These are phyloP conservation scores for Trididemnum clinides DNA, from an alignment of 23 tunicate species.

Conservation along the genomic window DNA sequence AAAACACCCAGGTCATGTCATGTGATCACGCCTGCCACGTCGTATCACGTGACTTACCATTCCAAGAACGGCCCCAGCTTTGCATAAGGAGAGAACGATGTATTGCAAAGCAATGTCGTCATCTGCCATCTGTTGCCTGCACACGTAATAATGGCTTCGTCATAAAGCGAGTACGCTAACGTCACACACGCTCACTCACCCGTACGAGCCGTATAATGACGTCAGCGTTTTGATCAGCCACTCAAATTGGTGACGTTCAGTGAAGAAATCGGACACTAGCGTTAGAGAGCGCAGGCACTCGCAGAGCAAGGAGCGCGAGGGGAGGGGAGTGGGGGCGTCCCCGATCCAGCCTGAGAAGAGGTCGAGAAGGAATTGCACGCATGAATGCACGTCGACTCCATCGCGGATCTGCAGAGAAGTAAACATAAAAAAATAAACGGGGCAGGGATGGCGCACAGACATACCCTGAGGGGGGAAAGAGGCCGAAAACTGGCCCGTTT, in stretches of 20 bases:
- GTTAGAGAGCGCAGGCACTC: conserved; percentile 77
- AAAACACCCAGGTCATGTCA: neutral
- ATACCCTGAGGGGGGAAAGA: conserved; percentile 21
- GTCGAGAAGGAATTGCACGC: conserved; percentile 94
- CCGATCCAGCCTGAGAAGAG: conserved; percentile 80
- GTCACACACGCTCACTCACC: neutral
- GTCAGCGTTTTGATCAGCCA: conserved; percentile 68
- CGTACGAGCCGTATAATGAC: conserved; percentile 21
- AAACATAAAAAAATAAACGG: neutral
- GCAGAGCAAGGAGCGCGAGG: conserved; percentile 62
- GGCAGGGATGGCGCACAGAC: neutral
- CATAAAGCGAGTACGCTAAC: neutral
- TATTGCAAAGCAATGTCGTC: conserved; percentile 86
- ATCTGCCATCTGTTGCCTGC: conserved; percentile 54
- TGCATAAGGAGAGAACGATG: conserved; percentile 56
- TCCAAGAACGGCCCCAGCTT: conserved; percentile 78
- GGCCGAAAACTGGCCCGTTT: neutral
- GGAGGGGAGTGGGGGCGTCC: conserved; percentile 24
- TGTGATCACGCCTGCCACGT: neutral
- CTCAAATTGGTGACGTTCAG: conserved; percentile 82
- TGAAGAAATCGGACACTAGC: conserved; percentile 84
- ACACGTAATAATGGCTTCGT: neutral
- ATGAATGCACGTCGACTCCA: conserved; percentile 81
- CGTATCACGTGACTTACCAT: conserved; percentile 39
- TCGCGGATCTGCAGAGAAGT: conserved; percentile 18